phyloP scores from a whole-genome alignment of 2,888 invertebrate species.

The Trichopria drosophilae region DNA sequence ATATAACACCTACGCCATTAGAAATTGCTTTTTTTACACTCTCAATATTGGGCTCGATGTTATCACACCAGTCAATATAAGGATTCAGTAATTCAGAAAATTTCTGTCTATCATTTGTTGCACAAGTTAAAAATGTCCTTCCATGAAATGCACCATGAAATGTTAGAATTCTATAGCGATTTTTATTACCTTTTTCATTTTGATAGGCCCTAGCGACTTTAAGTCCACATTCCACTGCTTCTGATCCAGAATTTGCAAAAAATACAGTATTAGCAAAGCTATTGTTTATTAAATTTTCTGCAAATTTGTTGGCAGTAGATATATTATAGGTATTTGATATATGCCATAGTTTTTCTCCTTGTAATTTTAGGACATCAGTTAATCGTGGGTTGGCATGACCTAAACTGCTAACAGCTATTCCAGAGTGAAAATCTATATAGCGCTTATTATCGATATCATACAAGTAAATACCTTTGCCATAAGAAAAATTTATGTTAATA shows the following conservation, averaged over 20 bases:
- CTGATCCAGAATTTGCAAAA: conserved; percentile 18
- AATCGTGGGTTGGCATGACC: conserved; percentile 13
- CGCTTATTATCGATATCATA: conserved; percentile 17
- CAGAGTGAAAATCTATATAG: conserved; percentile 20
- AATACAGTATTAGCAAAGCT: conserved; percentile 17
- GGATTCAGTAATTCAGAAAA: conserved; percentile 20
- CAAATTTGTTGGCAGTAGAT: conserved; percentile 12
- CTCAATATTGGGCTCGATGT: conserved; percentile 20
- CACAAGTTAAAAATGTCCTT: conserved; percentile 14
- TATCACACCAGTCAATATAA: conserved; percentile 18
- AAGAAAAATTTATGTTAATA: conserved; percentile 19
- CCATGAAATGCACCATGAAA: conserved; percentile 17
- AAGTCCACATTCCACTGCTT: conserved; percentile 13
- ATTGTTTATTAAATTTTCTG: conserved; percentile 15
- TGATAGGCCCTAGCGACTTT: conserved; percentile 18
- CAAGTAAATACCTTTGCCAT: conserved; percentile 15
- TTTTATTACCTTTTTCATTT: conserved; percentile 18
- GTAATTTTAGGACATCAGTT: conserved; percentile 11
- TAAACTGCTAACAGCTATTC: conserved; percentile 18
- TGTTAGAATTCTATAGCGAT: conserved; percentile 18
- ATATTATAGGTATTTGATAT: conserved; percentile 16
- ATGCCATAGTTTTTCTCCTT: conserved; percentile 16
- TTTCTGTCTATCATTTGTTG: conserved; percentile 19
- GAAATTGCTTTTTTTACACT: conserved; percentile 19
- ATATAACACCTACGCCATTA: conserved; percentile 19